Percentiles rank a stretch among this genome's conserved stretches.
phyloP scores from a whole-genome alignment of 2,113 vertebrate genomes.

The Ondatra zibethicus region DNA sequence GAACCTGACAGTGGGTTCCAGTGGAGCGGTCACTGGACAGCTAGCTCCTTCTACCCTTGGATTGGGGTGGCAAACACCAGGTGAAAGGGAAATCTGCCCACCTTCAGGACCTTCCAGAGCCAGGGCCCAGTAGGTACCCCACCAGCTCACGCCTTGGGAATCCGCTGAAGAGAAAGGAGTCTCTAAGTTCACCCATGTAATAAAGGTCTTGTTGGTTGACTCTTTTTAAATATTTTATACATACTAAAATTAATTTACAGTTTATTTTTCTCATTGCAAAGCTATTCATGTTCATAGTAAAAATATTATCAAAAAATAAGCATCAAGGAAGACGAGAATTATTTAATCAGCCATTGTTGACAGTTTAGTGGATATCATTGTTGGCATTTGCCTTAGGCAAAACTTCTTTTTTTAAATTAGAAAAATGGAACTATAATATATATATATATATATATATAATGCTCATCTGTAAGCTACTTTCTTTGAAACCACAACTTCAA shows the following conservation, averaged over 20 bases:
- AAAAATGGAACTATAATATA: neutral
- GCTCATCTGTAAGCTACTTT: slow-evolving; percentile 8
- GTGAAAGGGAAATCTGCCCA: neutral
- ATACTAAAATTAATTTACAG: slow-evolving; percentile 54
- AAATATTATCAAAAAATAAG: neutral
- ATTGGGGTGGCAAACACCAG: neutral
- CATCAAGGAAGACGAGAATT: slow-evolving; percentile 13
- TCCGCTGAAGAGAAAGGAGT: neutral
- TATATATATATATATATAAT: neutral
- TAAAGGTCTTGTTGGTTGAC: neutral
- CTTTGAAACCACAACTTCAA: slow-evolving; percentile 20
- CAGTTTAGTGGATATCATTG: neutral
- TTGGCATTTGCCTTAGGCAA: slow-evolving; percentile 49
- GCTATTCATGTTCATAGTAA: neutral
- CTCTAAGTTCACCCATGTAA: neutral
- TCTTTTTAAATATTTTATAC: slow-evolving; percentile 27
- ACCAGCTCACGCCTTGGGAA: neutral
- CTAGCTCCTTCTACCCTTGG: neutral
- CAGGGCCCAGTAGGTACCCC: neutral
- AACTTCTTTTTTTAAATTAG: neutral
- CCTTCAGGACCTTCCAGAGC: neutral
- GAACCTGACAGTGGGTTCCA: slow-evolving; percentile 67
- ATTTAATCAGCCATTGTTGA: neutral
- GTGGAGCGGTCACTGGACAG: neutral
- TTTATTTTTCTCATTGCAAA: slow-evolving; percentile 46